These are phyloP conservation scores for Pegea sp. DNA, from an alignment of 23 tunicate genomes.

Conservation along the genomic window DNA sequence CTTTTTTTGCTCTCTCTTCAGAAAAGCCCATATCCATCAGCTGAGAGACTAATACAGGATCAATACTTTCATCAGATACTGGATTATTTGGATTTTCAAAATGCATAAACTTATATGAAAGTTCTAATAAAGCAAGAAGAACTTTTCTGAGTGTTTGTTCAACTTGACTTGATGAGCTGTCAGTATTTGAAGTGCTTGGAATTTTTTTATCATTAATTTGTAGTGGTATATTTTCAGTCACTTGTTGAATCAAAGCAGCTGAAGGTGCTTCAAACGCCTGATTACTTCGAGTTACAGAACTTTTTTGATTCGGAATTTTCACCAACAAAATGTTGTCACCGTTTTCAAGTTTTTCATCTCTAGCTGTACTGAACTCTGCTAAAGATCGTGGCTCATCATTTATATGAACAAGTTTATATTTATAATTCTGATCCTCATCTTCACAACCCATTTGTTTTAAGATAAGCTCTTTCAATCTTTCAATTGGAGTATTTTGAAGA, in stretches of 20 bases:
- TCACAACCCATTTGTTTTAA: constrained; percentile 27
- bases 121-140: constrained; percentile 62
- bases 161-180: constrained; percentile 18
- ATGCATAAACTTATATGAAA: constrained; percentile 76
- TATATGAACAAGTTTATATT: constrained; percentile 23
- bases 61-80: not conserved
- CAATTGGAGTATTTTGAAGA: constrained; percentile 9
- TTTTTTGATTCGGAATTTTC: constrained; percentile 14
- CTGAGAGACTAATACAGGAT: constrained; percentile 2
- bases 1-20: constrained; percentile 28
- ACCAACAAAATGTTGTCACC: constrained; percentile 28
- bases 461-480: constrained; percentile 42
- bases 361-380: constrained; percentile 34
- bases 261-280: constrained; percentile 36
- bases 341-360: constrained; percentile 22
- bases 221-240: constrained; percentile 61
- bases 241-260: constrained; percentile 21
- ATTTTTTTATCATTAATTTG: too few relatives aligned
- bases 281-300: constrained; percentile 22
- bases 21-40: constrained; percentile 72
- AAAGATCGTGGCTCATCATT: constrained; percentile 10
- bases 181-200: constrained; percentile 5
- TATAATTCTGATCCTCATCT: constrained; percentile 7
- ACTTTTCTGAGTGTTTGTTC: constrained; percentile 80
- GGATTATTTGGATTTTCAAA: constrained; percentile 19